Conservation (phyloP, 2,797 vertebrate species). For the Danio tinwini region DNA sequence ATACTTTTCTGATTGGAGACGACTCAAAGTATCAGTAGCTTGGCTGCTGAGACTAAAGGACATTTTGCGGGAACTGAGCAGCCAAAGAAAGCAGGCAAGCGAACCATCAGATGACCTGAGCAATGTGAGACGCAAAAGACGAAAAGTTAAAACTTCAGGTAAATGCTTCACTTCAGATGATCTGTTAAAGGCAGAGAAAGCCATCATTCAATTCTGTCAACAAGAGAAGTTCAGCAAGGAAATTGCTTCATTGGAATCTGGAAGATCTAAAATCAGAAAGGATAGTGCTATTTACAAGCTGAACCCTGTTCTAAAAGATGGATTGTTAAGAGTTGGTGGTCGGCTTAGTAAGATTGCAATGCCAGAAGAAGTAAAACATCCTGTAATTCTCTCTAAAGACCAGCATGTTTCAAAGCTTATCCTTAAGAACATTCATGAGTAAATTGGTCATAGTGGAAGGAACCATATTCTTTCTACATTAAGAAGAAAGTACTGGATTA, state of each 20-base stretch:
- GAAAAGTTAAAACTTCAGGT: not conserved
- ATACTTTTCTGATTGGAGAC: too few species aligned
- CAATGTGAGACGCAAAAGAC: not conserved
- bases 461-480: not conserved
- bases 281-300: not conserved
- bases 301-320: not conserved
- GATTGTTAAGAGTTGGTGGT: not conserved
- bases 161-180: not conserved
- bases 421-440: not conserved
- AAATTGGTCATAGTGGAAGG: not conserved
- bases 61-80: not conserved
- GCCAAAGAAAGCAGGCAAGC: not conserved
- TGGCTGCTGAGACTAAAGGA: not conserved
- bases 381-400: not conserved
- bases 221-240: conserved; percentile 21
- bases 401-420: not conserved
- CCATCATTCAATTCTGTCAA: conserved; percentile 23
- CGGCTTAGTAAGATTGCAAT: not conserved
- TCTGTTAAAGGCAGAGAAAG: not conserved
- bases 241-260: not conserved
- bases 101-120: not conserved
- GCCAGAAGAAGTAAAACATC: not conserved
- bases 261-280: not conserved
- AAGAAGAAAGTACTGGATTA: not conserved
- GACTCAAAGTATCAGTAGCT: not conserved